Evolutionary conservation across 2,888 invertebrate genomes (phyloP), one percentile per base, ranked within the genome.

Genomic region (Apotomis turbidana): DNA sequence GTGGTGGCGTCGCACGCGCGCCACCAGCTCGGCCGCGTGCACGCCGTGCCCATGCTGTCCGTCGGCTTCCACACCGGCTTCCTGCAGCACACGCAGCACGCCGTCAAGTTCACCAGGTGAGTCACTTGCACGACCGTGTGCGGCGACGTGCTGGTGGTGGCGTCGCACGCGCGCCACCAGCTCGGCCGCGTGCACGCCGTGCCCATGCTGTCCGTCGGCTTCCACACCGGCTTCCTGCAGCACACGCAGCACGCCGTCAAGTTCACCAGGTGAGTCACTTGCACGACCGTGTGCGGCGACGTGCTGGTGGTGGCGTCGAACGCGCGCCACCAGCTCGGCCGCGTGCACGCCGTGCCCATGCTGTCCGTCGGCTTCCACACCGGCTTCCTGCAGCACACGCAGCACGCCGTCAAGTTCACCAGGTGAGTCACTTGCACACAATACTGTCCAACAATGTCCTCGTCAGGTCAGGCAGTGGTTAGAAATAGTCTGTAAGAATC

Each of bases 11-110:
- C 96, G 83, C 98, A 98, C 90, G 98, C 98, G 3, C 95, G 99
- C 0, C 97, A 98, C 82, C 97, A 98, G 74, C 96, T 97, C 81
- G 96, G 96, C 15, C 95, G 97, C 63, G 95, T 96, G 5, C 97
- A 96, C 61, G 95, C 97, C 74, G 96, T 98, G 78, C 97, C 97
- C 85, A 97, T 99, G 81, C 96, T 97, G 67, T 96, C 98, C 79
- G 89, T 98, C 57, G 97, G 97, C 89, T 96, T 99, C 81, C 97
- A 99, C 87, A 97, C 98, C 6, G 98, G 98, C 63, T 98, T 97
- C 86, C 95, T 98, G 73, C 93, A 95, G 0, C 94, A 95, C 77
- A 95, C 95, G 75, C 96, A 97, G 80, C 97, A 96, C 60, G 94
- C 95, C n/a, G 88, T 98, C 68, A 95, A 95, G 74, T 97, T 96